phyloP scores from a whole-genome alignment of 2,797 vertebrate genomes.

The Acestrorhynchus altus region DNA sequence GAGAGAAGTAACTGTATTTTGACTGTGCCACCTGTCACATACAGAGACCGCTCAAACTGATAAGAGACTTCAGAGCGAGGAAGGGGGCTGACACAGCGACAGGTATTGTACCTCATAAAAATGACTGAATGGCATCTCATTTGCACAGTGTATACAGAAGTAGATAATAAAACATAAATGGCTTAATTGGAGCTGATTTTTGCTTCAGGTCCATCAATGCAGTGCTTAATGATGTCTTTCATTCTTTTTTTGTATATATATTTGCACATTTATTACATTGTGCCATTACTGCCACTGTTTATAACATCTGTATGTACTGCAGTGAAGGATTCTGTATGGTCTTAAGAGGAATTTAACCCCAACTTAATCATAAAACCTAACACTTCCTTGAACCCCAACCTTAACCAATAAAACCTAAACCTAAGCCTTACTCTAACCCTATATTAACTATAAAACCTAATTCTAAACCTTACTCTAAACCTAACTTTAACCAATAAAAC shows the following conservation, averaged over 20 bases:
- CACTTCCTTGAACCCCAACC: too few relatives aligned
- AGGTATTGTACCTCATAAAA: not conserved
- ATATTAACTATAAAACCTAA: too few relatives aligned
- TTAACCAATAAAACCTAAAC: too few relatives aligned
- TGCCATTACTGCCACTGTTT: constrained; percentile 3
- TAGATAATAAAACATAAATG: not conserved
- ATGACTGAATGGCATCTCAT: not conserved
- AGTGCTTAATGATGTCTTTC: not conserved
- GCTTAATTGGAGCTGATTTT: constrained; percentile 4
- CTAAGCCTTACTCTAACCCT: too few relatives aligned
- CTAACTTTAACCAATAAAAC: too few relatives aligned
- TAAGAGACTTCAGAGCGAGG: constrained; percentile 33
- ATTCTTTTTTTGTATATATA: not conserved
- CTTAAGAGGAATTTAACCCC: too few relatives aligned
- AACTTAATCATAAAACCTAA: too few relatives aligned
- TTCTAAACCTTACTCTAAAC: too few relatives aligned
- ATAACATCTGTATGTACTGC: not conserved
- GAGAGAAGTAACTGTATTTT: constrained; percentile 26
- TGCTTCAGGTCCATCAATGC: not conserved
- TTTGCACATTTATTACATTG: not conserved
- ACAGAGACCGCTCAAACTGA: constrained; percentile 17
- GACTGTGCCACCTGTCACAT: constrained; percentile 51
- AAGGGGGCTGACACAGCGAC: constrained; percentile 17
- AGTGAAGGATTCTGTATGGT: not conserved
- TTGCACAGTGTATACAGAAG: not conserved